phyloP scores from a whole-genome alignment of 1,140 invertebrate species.

The Diuraphis noxia region DNA sequence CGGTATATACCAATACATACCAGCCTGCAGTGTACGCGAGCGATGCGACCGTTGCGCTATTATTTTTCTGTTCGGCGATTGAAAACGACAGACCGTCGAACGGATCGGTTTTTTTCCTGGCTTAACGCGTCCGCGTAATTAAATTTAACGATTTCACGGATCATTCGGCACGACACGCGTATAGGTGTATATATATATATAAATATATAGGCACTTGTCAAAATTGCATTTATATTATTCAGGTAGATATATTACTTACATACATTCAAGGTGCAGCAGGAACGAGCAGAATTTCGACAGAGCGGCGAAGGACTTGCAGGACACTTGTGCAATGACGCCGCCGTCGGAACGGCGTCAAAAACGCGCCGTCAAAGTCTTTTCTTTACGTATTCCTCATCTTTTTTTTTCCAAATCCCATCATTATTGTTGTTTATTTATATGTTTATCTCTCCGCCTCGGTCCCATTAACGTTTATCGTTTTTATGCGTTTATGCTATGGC shows the following conservation, averaged over 20 bases:
- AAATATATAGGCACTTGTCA: not conserved
- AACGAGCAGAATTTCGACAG: not conserved
- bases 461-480: slow-evolving; percentile 13
- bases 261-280: not conserved
- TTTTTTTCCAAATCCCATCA: not conserved
- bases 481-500: not conserved
- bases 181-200: too few relatives aligned
- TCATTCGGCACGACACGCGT: slow-evolving; percentile 19
- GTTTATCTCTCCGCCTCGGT: not conserved
- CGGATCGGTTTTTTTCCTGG: not conserved
- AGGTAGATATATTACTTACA: not conserved
- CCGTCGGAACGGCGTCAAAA: not conserved
- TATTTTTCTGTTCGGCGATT: slow-evolving; percentile 14
- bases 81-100: slow-evolving; percentile 9
- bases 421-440: not conserved
- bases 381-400: not conserved
- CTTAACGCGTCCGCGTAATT: not conserved
- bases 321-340: not conserved
- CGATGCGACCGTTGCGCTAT: not conserved
- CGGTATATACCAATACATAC: not conserved
- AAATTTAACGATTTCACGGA: slow-evolving; percentile 48
- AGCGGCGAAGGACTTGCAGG: not conserved
- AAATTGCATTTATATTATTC: not conserved
- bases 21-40: not conserved
- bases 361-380: slow-evolving; percentile 23